These are phyloP conservation scores for Hermodice carunculata DNA, from an alignment of 2,888 invertebrate species.

Conservation along the genomic window DNA sequence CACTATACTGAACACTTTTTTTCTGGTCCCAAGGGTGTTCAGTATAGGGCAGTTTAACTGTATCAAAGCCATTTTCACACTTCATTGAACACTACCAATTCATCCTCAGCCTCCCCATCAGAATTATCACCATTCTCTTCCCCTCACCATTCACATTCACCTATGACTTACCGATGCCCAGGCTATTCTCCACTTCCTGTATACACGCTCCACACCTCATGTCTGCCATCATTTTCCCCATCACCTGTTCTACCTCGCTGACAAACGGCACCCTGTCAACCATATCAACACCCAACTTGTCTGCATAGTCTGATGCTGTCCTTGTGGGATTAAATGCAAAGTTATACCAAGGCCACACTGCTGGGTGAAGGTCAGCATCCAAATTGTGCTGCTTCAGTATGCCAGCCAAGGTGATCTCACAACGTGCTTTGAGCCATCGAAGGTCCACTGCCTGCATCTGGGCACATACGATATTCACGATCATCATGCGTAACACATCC, in stretches of 20 bases:
- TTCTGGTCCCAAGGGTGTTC: too few species aligned
- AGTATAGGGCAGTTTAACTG: too few species aligned
- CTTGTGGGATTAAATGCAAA: neutral
- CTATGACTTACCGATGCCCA: neutral
- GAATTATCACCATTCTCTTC: constrained; percentile 8
- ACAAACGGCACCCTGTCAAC: too few species aligned
- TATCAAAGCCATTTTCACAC: neutral
- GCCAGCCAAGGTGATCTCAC: neutral
- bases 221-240: too few species aligned
- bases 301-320: too few species aligned
- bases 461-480: constrained; percentile 37
- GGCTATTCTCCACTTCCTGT: too few species aligned
- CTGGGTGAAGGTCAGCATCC: neutral
- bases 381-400: neutral
- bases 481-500: constrained; percentile 47
- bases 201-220: too few species aligned
- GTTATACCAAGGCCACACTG: constrained; percentile 7
- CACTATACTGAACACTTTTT: too few species aligned
- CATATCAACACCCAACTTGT: too few species aligned
- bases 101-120: neutral
- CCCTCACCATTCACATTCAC: neutral
- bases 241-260: too few species aligned
- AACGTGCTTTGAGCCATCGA: constrained; percentile 32
- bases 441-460: constrained; percentile 44
- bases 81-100: constrained; percentile 1